A percentile compares a stretch with the other conserved stretches of the same genome.
Evolutionary conservation across 2,888 invertebrate genomes (phyloP).

Genomic region (Glaucopsyche alexis): DNA sequence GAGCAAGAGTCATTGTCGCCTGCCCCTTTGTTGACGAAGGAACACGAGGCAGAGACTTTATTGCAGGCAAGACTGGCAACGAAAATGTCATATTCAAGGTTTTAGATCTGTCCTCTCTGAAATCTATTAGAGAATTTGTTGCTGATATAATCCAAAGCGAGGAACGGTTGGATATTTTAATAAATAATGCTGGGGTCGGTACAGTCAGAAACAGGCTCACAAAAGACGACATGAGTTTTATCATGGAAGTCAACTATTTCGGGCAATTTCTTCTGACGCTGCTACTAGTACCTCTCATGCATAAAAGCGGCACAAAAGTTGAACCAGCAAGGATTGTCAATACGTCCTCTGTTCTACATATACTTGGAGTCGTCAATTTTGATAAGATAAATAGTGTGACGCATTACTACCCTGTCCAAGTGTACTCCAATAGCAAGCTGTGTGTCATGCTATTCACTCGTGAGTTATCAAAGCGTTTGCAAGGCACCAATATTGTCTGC

Average conservation of each 20-base stretch:
- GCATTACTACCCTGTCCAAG: conserved; percentile 65
- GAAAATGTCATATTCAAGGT: conserved; percentile 84
- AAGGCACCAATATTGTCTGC: conserved; percentile 83
- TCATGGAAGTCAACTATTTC: conserved; percentile 96
- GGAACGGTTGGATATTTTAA: conserved; percentile 86
- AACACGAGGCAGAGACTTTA: conserved; percentile 73
- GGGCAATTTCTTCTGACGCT: conserved; percentile 95
- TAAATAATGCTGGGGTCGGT: conserved; percentile 93
- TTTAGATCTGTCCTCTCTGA: conserved; percentile 86
- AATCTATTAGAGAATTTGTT: conserved; percentile 90
- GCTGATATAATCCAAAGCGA: conserved; percentile 86
- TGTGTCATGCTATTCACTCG: conserved; percentile 85
- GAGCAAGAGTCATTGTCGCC: conserved; percentile 66
- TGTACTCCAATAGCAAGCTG: conserved; percentile 84
- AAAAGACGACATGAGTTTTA: conserved; percentile 90
- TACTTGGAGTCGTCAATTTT: conserved; percentile 83
- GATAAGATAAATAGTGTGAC: conserved; percentile 83
- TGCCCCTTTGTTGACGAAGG: conserved; percentile 68
- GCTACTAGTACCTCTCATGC: conserved; percentile 89
- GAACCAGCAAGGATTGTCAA: conserved; percentile 87
- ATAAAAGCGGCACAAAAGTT: conserved; percentile 72
- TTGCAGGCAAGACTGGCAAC: conserved; percentile 83
- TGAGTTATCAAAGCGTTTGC: conserved; percentile 84
- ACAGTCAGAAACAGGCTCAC: conserved; percentile 80
- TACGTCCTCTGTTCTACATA: conserved; percentile 88